Conservation (phyloP, 2,888 invertebrate genomes). For the Margaritifera margaritifera region DNA sequence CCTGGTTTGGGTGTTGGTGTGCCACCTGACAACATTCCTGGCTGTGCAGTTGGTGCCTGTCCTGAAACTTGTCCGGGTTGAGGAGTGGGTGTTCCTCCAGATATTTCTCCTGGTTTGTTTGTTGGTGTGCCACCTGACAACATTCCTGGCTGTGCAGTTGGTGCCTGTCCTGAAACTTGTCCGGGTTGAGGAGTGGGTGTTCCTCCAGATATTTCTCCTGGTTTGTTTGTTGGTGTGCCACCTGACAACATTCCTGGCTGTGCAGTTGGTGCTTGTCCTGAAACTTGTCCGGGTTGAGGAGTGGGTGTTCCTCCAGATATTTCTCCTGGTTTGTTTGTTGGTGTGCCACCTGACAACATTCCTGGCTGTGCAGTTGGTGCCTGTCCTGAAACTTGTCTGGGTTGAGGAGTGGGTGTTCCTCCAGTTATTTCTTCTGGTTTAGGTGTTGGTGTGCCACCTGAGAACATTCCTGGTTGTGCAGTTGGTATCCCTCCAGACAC, state of each 20-base stretch:
- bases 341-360: slow-evolving; percentile 15
- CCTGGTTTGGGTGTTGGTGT: slow-evolving; percentile 26
- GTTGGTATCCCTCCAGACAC: slow-evolving; percentile 25
- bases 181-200: slow-evolving; percentile 25
- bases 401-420: slow-evolving; percentile 24
- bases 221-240: slow-evolving; percentile 21
- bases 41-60: slow-evolving; percentile 24
- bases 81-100: slow-evolving; percentile 20
- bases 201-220: slow-evolving; percentile 12
- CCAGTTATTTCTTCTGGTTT: slow-evolving; percentile 10
- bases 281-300: slow-evolving; percentile 10
- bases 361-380: slow-evolving; percentile 29
- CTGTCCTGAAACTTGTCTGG: slow-evolving; percentile 10
- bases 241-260: slow-evolving; percentile 19
- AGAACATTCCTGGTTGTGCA: slow-evolving; percentile 13
- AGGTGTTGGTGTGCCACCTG: slow-evolving; percentile 22
- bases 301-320: slow-evolving; percentile 17
- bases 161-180: slow-evolving; percentile 13
- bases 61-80: slow-evolving; percentile 15
- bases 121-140: slow-evolving; percentile 17
- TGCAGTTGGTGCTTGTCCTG: slow-evolving; percentile 29
- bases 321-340: slow-evolving; percentile 20
- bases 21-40: slow-evolving; percentile 14
- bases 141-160: slow-evolving; percentile 20
- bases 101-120: background rate